phyloP scores from a whole-genome alignment of 2,113 vertebrate genomes.

The Heterotilapia buettikoferi region DNA sequence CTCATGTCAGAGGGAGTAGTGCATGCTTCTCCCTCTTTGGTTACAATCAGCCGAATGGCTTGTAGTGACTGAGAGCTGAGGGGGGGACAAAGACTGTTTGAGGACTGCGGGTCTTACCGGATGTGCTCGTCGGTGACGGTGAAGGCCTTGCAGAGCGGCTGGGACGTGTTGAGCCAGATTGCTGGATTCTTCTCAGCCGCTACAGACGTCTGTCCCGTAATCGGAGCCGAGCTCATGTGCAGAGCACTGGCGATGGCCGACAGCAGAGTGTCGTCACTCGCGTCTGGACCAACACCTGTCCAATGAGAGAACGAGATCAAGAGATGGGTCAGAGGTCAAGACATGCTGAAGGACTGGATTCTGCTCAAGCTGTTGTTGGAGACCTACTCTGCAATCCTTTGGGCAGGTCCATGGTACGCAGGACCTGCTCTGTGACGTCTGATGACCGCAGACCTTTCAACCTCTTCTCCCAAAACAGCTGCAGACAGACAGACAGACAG shows the following conservation, averaged over 20 bases:
- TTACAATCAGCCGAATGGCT: background rate
- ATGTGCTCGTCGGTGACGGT: constrained; percentile 90
- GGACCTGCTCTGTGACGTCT: constrained; percentile 81
- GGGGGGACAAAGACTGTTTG: background rate
- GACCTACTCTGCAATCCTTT: constrained; percentile 86
- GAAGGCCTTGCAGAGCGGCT: constrained; percentile 89
- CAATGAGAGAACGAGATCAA: background rate
- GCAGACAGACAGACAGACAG: constrained; percentile 1
- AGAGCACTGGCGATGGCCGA: constrained; percentile 90
- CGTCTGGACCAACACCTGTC: constrained; percentile 82
- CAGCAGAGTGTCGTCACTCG: constrained; percentile 80
- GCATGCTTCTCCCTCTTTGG: background rate
- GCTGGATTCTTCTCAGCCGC: constrained; percentile 91
- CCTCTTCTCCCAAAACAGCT: constrained; percentile 92
- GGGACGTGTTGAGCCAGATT: constrained; percentile 86
- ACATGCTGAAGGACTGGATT: background rate
- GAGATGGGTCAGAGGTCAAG: background rate
- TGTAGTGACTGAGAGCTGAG: background rate
- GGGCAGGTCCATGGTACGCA: constrained; percentile 85
- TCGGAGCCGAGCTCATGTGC: constrained; percentile 84
- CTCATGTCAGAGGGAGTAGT: background rate
- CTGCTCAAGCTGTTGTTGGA: background rate
- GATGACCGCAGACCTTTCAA: constrained; percentile 84
- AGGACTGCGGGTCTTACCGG: constrained; percentile 60
- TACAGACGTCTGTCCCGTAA: constrained; percentile 83